Evolutionary conservation across 2,113 vertebrate genomes (phyloP), one percentile per base, ranked within the genome.

Genomic region (Ctenomys sociabilis): DNA sequence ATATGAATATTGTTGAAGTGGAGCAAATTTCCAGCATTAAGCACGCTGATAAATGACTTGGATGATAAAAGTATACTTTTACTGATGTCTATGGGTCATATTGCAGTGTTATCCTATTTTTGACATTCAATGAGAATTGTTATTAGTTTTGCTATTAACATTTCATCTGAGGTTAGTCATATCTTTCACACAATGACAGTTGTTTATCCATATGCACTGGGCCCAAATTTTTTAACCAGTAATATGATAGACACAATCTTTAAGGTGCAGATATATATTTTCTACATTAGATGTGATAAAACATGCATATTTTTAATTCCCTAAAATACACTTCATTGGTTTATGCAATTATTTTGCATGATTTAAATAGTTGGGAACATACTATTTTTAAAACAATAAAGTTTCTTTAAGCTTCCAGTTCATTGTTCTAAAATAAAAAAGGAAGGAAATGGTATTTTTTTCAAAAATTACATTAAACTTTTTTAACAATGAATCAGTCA

Each of bases 311-410:
- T 63, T 4, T 37, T 85, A 93, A 88, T 26, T 5, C 45, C 5
- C 4, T 6, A 6, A 45, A 30, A 14, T 40, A 66, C n/a, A 4
- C 24, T 66, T 82, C 12, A 45, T 22, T 95, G 40, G 7, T 68
- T 73, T 87, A 64, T 61, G 35, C 26, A 81, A 84, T 75, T 16
- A 40, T 26, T 82, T 82, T 57, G 19, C 12, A 84, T 40, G 32
- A 59, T 84, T 86, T 90, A 73, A 82, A 85, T 91, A 96, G 91
- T 54, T 70, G 86, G 21, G 5, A 86, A 66, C 6, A 45, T 73
- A 70, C 10, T 63, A 94, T 66, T 78, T 45, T 78, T 78, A 83
- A 95, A 90, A 88, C 61, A 30, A 3, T 40, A 28, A 43, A 54
- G 8, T 77, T 64, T 85, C 19, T 59, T 85, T 85, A 85, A 57